A percentile compares a stretch with the other conserved stretches of the same genome.
Evolutionary conservation across 2,113 vertebrate genomes (phyloP).

Genomic region (Heliornis fulica): DNA sequence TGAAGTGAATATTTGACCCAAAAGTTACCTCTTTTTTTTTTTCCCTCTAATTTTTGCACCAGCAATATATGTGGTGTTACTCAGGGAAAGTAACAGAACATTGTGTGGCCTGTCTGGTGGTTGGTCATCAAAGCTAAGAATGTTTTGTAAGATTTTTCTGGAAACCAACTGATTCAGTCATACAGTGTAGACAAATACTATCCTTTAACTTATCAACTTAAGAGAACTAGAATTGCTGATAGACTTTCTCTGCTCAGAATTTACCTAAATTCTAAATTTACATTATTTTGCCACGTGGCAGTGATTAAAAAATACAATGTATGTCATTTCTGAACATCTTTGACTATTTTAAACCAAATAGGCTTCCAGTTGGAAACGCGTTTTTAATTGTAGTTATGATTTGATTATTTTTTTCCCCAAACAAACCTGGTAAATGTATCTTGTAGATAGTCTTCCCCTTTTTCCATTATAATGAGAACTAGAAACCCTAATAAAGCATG

Average conservation of each 20-base stretch:
- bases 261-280: not conserved
- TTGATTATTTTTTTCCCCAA: not conserved
- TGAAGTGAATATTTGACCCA: rapidly evolving
- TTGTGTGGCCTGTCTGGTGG: not conserved
- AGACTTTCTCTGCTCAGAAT: not conserved
- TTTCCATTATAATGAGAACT: not conserved
- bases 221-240: not conserved
- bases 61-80: not conserved
- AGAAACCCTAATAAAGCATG: not conserved
- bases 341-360: not conserved
- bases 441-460: not conserved
- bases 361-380: not conserved
- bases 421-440: not conserved
- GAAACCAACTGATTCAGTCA: not conserved
- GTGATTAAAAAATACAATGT: rapidly evolving
- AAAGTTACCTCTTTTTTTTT: not conserved
- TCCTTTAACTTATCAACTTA: not conserved
- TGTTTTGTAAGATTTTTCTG: not conserved
- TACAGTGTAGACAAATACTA: not conserved
- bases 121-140: rapidly evolving
- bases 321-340: not conserved
- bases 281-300: not conserved
- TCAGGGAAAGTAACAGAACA: not conserved
- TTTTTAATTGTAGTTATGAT: not conserved
- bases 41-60: not conserved